Base-by-base conservation (phyloP, 2,113 vertebrate species). In the Microcebus jonahi region DNA sequence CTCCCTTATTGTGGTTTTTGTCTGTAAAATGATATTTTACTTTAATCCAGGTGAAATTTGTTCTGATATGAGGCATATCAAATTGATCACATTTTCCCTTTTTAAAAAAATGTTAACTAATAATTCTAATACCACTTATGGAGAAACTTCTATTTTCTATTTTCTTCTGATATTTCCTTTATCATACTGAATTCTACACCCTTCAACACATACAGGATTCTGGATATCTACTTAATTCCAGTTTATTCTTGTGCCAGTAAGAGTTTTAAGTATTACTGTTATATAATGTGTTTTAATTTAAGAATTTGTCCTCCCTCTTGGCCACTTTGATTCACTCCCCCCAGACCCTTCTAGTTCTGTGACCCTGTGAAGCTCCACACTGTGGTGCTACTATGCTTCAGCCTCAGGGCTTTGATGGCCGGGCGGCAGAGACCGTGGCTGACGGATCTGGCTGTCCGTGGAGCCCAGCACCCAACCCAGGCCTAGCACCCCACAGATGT, bases 11-110 rank as follows among this genome's bases (percentile, higher is more conserved):
- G 36, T 77, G 14, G 53, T 71, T 61, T 55, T 90, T 65, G 36
- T 76, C 81, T 88, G 65, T 88, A 36, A 84, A 71, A 36, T 76
- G 61, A 70, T 83, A 57, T 92, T 94, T 94, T 42, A 85, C 65
- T 77, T 86, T 85, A 70, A 34, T 55, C 36, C 31, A 48, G 39
- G 59, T 45, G 65, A 70, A 88, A 85, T 83, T 93, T 82, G 76
- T 83, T 88, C 50, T 70, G 7, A 5, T 55, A 31, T 83, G 71
- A 65, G 17, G 25, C 53, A 18, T 81, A 53, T 17, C 57, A 93
- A 55, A 88, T 67, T 48, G 6, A 65, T 53, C 27, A 71, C 31
- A 67, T 27, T 70, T 80, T 70, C 23, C 9, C 27, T 31, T 55
- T 91, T 59, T 50, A 23, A 87, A 87, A 93, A 94, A 87, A 55